phyloP scores from a whole-genome alignment of 1,140 invertebrate genomes.

The Lucilia cuprina region DNA sequence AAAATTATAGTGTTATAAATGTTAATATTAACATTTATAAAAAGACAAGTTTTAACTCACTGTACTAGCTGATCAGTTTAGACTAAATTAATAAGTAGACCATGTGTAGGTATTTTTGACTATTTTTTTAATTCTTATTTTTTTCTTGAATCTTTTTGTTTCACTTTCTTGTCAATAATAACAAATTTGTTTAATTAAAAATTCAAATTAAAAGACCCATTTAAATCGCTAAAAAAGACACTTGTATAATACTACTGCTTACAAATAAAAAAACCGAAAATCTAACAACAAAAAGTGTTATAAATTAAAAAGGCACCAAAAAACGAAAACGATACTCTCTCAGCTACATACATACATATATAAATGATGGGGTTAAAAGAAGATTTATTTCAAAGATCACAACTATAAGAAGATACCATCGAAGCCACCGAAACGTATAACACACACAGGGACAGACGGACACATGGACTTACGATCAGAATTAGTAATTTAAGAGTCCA shows the following conservation, averaged over 20 bases:
- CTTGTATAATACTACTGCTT: background rate
- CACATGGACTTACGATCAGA: no score
- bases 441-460: background rate
- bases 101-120: no score
- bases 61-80: no score
- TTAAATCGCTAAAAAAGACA: conserved; percentile 28
- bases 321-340: background rate
- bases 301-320: background rate
- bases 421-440: background rate
- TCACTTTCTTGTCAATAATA: conserved; percentile 20
- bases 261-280: background rate
- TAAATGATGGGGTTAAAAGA: background rate
- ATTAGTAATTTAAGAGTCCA: background rate
- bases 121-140: no score
- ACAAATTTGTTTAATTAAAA: conserved; percentile 30
- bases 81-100: no score
- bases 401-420: background rate
- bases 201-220: conserved; percentile 30
- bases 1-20: background rate
- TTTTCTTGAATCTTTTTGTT: background rate
- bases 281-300: background rate
- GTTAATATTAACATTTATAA: background rate
- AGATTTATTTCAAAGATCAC: background rate
- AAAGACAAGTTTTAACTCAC: background rate
- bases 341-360: no score